Evolutionary conservation across 35 echinoderm and acorn worm species (phyloP).

Genomic region (Patiria miniata): DNA sequence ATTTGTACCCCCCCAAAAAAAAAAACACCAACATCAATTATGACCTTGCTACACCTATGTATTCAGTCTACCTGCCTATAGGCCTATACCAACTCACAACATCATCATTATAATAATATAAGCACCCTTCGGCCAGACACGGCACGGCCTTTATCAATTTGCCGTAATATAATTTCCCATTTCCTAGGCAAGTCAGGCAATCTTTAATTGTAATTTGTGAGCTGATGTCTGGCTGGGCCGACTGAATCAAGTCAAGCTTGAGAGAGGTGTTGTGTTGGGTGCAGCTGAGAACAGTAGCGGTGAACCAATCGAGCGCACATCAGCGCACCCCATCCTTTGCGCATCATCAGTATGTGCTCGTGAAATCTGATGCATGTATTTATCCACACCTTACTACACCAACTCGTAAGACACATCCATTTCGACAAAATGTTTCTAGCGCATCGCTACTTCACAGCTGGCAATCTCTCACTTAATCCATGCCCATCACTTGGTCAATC

Average conservation of each 20-base stretch:
- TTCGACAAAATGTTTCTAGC: conserved; percentile 6
- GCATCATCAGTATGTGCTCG: background rate
- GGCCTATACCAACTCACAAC: no score
- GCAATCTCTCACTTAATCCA: background rate
- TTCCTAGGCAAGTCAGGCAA: conserved; percentile 21
- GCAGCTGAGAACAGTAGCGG: background rate
- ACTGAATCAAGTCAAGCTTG: background rate
- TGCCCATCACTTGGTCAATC: background rate
- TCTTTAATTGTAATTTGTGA: conserved; percentile 25
- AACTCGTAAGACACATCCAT: no score
- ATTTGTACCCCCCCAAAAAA: no score
- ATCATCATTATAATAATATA: no score
- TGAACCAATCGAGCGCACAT: background rate
- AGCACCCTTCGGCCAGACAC: background rate
- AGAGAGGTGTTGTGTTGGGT: background rate
- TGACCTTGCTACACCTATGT: background rate
- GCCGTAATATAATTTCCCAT: conserved; percentile 27
- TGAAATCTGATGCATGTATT: background rate
- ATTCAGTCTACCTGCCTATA: no score
- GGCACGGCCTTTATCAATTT: background rate
- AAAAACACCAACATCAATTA: background rate
- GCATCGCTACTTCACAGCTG: conserved; percentile 18
- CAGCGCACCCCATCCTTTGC: background rate
- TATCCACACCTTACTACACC: no score
- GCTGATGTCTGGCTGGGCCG: conserved; percentile 10